Conservation (phyloP, 1,140 invertebrate species). For the Trichonephila clavata region DNA sequence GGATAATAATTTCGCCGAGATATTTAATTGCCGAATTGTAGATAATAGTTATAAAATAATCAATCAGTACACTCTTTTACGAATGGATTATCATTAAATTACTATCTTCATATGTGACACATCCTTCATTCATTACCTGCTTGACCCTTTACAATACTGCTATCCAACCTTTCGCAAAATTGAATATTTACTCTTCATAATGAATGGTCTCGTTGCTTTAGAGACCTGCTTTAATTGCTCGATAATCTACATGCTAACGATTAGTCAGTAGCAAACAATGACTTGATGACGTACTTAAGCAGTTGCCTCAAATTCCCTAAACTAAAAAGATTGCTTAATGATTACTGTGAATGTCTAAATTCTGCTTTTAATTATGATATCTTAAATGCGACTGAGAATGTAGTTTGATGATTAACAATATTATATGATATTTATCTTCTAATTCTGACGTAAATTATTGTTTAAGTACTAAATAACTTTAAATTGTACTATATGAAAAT, state of each 20-base stretch:
- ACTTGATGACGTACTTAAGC: not conserved
- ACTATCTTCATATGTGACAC: not conserved
- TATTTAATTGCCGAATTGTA: not conserved
- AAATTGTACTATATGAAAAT: not conserved
- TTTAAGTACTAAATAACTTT: too few species aligned
- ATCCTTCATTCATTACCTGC: slow-evolving; percentile 12
- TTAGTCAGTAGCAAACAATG: not conserved
- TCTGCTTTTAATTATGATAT: not conserved
- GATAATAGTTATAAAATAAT: not conserved
- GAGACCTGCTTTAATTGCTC: not conserved
- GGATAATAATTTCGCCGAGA: too few species aligned
- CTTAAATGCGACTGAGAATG: not conserved
- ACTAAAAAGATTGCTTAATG: not conserved
- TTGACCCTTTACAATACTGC: not conserved
- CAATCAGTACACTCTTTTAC: not conserved
- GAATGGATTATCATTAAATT: not conserved
- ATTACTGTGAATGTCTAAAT: not conserved
- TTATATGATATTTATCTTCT: not conserved
- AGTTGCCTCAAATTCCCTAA: not conserved
- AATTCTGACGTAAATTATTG: not conserved
- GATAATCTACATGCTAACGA: not conserved
- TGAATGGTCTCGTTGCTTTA: not conserved
- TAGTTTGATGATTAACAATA: not conserved
- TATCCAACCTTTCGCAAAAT: not conserved
- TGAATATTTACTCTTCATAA: not conserved